A percentile compares a stretch with the other conserved stretches of the same genome.
Evolutionary conservation across 2,888 invertebrate species (phyloP).

Genomic region (Poecilobothrus nobilitatus): DNA sequence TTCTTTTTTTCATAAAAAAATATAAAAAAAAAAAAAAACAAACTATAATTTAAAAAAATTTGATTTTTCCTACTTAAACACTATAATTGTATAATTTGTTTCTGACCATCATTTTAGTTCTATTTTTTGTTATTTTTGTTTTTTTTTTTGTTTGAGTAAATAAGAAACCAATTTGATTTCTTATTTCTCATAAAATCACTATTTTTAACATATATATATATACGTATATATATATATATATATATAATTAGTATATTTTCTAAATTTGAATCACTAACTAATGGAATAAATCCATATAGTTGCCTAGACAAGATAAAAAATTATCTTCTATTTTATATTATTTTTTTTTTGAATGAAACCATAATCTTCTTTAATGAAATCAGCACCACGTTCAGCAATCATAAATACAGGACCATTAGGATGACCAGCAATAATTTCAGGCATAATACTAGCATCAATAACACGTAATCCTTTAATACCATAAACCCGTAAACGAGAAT

Average conservation of each 20-base stretch:
- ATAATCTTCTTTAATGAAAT: conserved; percentile 48
- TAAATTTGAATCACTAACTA: no score
- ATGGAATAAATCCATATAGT: no score
- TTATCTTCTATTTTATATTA: no score
- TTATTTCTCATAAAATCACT: no score
- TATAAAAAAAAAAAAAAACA: neutral
- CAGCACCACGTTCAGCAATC: conserved; percentile 52
- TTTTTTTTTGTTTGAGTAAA: no score
- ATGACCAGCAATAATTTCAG: conserved; percentile 48
- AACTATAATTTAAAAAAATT: neutral
- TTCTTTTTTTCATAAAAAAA: neutral
- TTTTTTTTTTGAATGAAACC: conserved; percentile 33
- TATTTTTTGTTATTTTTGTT: no score
- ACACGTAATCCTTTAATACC: conserved; percentile 47
- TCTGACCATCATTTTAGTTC: neutral
- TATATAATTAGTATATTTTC: no score
- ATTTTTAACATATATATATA: no score
- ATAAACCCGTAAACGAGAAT: conserved; percentile 49
- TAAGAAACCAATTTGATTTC: no score
- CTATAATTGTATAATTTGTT: neutral
- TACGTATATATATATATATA: no score
- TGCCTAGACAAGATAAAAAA: no score
- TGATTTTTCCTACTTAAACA: neutral
- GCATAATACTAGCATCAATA: conserved; percentile 50
- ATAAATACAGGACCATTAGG: conserved; percentile 51